phyloP scores from a whole-genome alignment of 2,888 invertebrate species.

The Smittia sp. region DNA sequence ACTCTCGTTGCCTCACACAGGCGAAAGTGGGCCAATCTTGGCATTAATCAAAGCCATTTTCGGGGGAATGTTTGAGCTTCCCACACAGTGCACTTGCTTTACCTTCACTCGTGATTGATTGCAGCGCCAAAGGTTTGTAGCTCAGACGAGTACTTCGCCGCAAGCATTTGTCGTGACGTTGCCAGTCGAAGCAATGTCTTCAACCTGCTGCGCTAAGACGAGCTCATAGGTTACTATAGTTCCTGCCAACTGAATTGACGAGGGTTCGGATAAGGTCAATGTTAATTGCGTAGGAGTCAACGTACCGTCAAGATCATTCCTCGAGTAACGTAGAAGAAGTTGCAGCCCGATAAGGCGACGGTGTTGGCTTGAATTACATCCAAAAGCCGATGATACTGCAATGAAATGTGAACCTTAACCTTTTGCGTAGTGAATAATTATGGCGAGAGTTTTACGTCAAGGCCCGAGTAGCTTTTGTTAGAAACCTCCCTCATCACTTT shows the following conservation, averaged over 20 bases:
- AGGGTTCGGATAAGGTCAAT: background rate
- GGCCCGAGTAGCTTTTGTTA: conserved; percentile 3
- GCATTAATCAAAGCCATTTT: no score
- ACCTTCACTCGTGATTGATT: no score
- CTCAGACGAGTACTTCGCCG: conserved; percentile 1
- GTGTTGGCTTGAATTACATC: conserved; percentile 28
- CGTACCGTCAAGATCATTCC: conserved; percentile 37
- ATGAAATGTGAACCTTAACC: background rate
- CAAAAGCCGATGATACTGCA: conserved; percentile 30
- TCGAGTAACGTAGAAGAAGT: conserved; percentile 31
- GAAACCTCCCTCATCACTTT: conserved; percentile 28
- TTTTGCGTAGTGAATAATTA: no score
- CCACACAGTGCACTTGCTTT: no score
- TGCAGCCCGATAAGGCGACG: conserved; percentile 20
- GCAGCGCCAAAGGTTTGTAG: background rate
- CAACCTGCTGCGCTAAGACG: conserved; percentile 19
- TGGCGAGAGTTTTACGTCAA: conserved; percentile 26
- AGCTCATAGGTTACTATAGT: conserved; percentile 18
- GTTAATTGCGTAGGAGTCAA: background rate
- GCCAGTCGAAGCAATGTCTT: background rate
- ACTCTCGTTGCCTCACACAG: no score
- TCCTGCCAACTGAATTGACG: conserved; percentile 13
- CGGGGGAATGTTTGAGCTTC: background rate
- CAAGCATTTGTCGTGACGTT: conserved; percentile 34
- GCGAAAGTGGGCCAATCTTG: no score